These are phyloP conservation scores for Protobothrops flavoviridis DNA, from an alignment of 2,113 vertebrate species.

Conservation along the genomic window DNA sequence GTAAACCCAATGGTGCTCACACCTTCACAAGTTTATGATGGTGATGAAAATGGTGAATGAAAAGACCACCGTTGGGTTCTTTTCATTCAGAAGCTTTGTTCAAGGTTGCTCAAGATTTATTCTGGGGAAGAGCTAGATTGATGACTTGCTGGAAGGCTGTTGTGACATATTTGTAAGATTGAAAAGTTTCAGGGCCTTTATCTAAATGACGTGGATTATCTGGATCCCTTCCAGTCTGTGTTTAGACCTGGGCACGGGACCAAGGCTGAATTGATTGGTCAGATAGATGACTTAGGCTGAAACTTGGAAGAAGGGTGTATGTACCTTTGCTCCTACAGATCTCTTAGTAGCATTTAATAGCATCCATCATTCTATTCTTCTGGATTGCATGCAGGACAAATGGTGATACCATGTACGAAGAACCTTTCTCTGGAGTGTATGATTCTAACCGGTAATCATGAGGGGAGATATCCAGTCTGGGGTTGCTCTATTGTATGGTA, in stretches of 20 bases:
- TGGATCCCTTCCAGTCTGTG: neutral
- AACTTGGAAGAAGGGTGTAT: neutral
- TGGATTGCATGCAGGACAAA: neutral
- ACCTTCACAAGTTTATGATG: neutral
- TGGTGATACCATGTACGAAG: neutral
- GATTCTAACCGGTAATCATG: neutral
- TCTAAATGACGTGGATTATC: neutral
- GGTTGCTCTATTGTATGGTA: neutral
- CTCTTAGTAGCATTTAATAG: neutral
- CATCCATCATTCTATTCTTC: neutral
- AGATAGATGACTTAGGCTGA: neutral
- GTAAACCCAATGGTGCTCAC: neutral
- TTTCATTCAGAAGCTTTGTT: neutral
- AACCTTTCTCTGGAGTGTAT: neutral
- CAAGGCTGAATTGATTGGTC: neutral
- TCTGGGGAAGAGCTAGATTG: neutral
- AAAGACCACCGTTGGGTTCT: neutral
- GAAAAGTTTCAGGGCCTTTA: neutral
- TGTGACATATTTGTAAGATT: neutral
- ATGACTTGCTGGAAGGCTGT: neutral
- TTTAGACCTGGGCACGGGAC: neutral
- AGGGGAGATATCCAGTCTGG: neutral
- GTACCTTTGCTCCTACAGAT: neutral
- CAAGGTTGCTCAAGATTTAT: neutral
- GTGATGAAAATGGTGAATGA: neutral